These are phyloP conservation scores for Sminthopsis crassicaudata DNA, from an alignment of 2,113 vertebrate genomes.

Conservation along the genomic window DNA sequence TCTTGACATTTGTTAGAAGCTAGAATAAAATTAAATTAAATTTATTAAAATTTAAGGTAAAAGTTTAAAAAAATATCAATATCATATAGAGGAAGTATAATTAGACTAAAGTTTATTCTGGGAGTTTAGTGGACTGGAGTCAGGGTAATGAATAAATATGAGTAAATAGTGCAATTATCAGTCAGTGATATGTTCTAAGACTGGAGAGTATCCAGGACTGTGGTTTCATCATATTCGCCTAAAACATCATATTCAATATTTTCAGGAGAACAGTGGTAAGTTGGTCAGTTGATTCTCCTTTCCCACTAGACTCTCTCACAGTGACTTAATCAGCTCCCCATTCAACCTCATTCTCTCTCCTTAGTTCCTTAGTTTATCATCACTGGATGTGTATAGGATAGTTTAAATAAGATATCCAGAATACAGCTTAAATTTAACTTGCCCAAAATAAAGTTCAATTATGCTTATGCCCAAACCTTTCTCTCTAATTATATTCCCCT, in stretches of 20 bases:
- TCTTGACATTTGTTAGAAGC: not conserved
- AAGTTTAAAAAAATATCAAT: not conserved
- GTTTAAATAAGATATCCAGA: not conserved
- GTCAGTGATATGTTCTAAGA: not conserved
- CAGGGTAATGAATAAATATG: not conserved
- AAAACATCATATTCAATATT: not conserved
- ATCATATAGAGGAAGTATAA: not conserved
- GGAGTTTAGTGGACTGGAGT: not conserved
- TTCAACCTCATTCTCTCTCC: not conserved
- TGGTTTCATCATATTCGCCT: not conserved
- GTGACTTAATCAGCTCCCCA: not conserved
- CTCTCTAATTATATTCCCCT: not conserved
- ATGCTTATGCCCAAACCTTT: not conserved
- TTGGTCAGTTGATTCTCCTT: not conserved
- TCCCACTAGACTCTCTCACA: not conserved
- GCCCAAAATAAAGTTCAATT: not conserved
- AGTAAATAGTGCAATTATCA: not conserved
- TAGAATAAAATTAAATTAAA: not conserved
- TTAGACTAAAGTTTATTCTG: not conserved
- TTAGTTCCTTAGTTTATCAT: not conserved
- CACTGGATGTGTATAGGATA: too few relatives aligned
- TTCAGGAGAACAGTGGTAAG: not conserved
- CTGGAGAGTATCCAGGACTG: not conserved
- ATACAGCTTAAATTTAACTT: not conserved
- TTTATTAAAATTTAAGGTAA: not conserved